Evolutionary conservation across 2,888 invertebrate species (phyloP).

Genomic region (Opisthograptis luteolata): DNA sequence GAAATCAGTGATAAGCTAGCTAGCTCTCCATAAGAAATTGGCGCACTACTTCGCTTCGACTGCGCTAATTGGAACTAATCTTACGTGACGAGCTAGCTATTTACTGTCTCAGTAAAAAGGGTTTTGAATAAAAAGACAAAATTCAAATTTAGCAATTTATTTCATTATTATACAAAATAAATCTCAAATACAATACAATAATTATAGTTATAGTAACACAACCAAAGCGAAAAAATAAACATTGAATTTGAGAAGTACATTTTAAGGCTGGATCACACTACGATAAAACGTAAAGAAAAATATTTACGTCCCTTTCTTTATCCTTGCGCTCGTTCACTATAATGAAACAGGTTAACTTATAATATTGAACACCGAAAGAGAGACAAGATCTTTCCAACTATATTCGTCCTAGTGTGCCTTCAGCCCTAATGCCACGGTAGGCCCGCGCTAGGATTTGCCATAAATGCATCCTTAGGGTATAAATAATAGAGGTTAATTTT

Average conservation of each 20-base stretch:
- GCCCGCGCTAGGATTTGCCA: constrained; percentile 56
- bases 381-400: not conserved
- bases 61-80: too few species aligned
- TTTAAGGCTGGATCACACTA: constrained; percentile 29
- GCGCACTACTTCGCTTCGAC: too few species aligned
- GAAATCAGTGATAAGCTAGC: too few species aligned
- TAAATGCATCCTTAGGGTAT: constrained; percentile 71
- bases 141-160: constrained; percentile 77
- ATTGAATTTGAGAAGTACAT: constrained; percentile 75
- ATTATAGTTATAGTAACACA: constrained; percentile 81
- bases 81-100: too few species aligned
- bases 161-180: constrained; percentile 84
- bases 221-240: constrained; percentile 82
- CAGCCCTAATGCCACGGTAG: constrained; percentile 55
- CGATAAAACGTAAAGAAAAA: constrained; percentile 1
- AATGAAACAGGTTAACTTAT: not conserved
- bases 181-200: constrained; percentile 80
- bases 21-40: too few species aligned
- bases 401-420: constrained; percentile 9
- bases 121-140: constrained; percentile 21
- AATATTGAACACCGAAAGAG: not conserved
- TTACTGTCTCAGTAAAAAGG: too few species aligned
- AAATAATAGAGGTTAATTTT: constrained; percentile 55
- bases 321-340: not conserved
- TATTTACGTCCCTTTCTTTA: not conserved